Conservation (phyloP, 1,140 invertebrate genomes). For the Drosophila lini region DNA sequence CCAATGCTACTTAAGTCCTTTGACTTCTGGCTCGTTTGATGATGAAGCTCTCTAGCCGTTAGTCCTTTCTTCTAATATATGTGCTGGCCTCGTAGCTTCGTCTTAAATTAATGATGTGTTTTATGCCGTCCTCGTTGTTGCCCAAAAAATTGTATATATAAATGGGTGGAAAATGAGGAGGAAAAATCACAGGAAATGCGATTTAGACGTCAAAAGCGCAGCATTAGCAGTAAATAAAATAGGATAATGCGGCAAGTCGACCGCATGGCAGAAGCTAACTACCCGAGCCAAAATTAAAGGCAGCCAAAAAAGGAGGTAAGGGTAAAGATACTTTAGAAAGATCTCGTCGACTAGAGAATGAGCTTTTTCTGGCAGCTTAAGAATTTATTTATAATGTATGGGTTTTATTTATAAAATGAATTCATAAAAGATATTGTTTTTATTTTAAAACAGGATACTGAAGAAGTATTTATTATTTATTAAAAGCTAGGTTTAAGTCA, state of each 20-base stretch:
- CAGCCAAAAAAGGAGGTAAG: constrained; percentile 15
- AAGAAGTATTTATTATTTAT: neutral
- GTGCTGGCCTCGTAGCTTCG: constrained; percentile 43
- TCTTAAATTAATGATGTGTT: constrained; percentile 83
- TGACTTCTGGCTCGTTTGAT: constrained; percentile 63
- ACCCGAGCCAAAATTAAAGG: constrained; percentile 12
- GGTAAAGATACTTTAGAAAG: neutral
- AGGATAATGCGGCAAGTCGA: constrained; percentile 79
- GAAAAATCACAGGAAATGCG: constrained; percentile 78
- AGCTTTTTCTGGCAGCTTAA: neutral
- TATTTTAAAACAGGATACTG: neutral
- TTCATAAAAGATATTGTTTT: too few relatives aligned
- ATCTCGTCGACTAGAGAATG: neutral
- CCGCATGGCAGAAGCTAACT: constrained; percentile 57
- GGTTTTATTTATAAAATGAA: neutral
- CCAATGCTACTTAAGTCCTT: constrained; percentile 70
- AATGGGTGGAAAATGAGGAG: constrained; percentile 12
- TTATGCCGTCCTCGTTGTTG: constrained; percentile 56
- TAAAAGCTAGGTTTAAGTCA: neutral
- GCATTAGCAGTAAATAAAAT: constrained; percentile 83
- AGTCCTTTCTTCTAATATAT: constrained; percentile 31
- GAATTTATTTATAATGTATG: neutral
- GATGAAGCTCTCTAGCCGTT: constrained; percentile 23
- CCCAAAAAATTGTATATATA: constrained; percentile 28
- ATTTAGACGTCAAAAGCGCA: constrained; percentile 77